A percentile compares a stretch with the other conserved stretches of the same genome.
phyloP scores from a whole-genome alignment of 2,888 invertebrate genomes.

The Altica lythri region DNA sequence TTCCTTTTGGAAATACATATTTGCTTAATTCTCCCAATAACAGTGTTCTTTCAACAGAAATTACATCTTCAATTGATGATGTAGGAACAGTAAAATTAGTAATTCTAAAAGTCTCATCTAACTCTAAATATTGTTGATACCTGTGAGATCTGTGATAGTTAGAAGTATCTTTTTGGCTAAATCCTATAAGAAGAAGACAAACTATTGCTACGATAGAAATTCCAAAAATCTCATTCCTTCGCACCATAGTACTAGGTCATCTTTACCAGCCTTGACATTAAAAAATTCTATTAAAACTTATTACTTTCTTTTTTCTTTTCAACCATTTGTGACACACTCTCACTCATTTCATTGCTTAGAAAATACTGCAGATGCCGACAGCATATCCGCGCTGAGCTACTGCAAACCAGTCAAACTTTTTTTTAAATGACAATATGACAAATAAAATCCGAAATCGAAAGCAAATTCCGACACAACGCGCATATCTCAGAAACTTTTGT shows the following conservation, averaged over 20 bases:
- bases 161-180: slow-evolving; percentile 39
- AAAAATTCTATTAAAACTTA: slow-evolving; percentile 2
- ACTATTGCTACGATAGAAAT: slow-evolving; percentile 40
- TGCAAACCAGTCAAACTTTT: slow-evolving; percentile 7
- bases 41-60: slow-evolving; percentile 62
- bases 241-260: slow-evolving; percentile 39
- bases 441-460: too few relatives aligned
- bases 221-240: slow-evolving; percentile 43
- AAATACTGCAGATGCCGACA: slow-evolving; percentile 8
- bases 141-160: slow-evolving; percentile 32
- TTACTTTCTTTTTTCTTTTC: neutral
- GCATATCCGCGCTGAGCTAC: slow-evolving; percentile 3
- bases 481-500: too few relatives aligned
- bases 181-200: slow-evolving; percentile 43
- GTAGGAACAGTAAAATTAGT: slow-evolving; percentile 29
- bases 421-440: slow-evolving; percentile 6
- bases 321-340: slow-evolving; percentile 7
- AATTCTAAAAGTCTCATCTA: slow-evolving; percentile 31
- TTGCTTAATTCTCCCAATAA: slow-evolving; percentile 64
- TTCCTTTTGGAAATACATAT: slow-evolving; percentile 65
- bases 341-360: neutral
- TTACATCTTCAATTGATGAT: slow-evolving; percentile 61
- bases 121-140: slow-evolving; percentile 35
- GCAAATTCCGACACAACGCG: too few relatives aligned
- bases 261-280: slow-evolving; percentile 20